Evolutionary conservation across 2,888 invertebrate genomes (phyloP), one percentile per base, ranked within the genome.

Genomic region (Scaptodrosophila latifasciaeformis): DNA sequence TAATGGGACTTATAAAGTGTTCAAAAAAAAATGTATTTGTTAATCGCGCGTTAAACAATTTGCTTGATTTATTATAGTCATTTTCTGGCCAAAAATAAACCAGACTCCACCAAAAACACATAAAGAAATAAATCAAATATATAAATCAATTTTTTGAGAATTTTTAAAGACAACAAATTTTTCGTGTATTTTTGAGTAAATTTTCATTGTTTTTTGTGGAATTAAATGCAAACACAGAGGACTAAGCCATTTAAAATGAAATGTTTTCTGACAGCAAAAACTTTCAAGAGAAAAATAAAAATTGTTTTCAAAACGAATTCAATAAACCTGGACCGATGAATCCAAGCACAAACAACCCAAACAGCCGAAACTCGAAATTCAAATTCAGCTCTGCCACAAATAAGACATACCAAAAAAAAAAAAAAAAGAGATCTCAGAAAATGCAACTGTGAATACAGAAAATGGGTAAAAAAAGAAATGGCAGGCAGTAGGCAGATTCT

Each of bases 21-120:
- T 37, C 24, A 79, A 59, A 65, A 68, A 71, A 63, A 65, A 74
- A 77, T 75, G 70, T 78, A 68, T 75, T 78, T 75, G 76, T 81
- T 76, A 76, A 76, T 81, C 76, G 76, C 72, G 79, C 76, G 76
- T 75, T 76, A 81, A 76, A 71, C 81, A 75, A 79, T 76, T 81
- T 78, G 54, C 57, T 62, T 81, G 77, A 76, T 76, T 81, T 81
- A 76, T 75, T 39, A 31, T 18, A 24, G 10, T 37, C 37, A 17
- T 6, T 24, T 24, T 24, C 24, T 24, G 24, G 24, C 24, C 24
- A 24, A 24, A 7, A n/a, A n/a, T n/a, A n/a, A n/a, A n/a, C n/a
- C n/a, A n/a, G 24, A 24, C 24, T 24, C 24, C 4, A 7, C 24
- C 4, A 7, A 5, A 5, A 24, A 24, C 24, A 24, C 7, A 24